Evolutionary conservation across 2,797 vertebrate genomes (phyloP), one percentile per base, ranked within the genome.

Genomic region (Martes flavigula): DNA sequence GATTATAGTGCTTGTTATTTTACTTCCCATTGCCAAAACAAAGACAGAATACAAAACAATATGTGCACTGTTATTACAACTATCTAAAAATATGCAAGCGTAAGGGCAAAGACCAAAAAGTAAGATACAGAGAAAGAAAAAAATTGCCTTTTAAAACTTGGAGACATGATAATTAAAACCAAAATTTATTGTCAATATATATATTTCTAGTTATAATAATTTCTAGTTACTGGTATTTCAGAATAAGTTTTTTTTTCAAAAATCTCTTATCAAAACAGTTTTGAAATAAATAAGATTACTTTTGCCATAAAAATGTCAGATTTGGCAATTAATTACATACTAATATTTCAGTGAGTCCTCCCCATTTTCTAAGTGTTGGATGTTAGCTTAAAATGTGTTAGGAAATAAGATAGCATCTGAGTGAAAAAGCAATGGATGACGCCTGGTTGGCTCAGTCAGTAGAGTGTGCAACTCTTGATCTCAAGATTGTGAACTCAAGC

Each of bases 1-100:
- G 68, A 92, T 90, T 87, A 92, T n/a, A 32, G 35, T 48, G 21
- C 46, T 85, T 85, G 12, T 89, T 90, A 73, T 96, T 93, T 96
- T 72, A 94, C 73, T 92, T 92, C 66, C 40, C 73, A 35, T 75
- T 97, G 90, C 81, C 81, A 94, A 97, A 97, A 96, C 66, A 97
- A 96, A 96, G 89, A 60, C 35, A 79, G 78, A 95, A 30, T 18
- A 70, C 18, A 46, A 90, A 86, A 58, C 25, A 14, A 13, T 40
- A 23, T n/a, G 40, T 87, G 58, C 51, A 40, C 66, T 94, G 56
- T 60, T 93, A 75, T 54, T 43, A 82, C 51, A 92, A 75, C 38
- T 58, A 17, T 77, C 90, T 72, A 90, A 97, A 95, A 90, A 84
- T 30, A 92, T 14, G 7, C 32, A 48, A 89, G 43, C 14, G 0